Evolutionary conservation across 1,140 invertebrate species (phyloP).

Genomic region (Rhyacophila brunnea): DNA sequence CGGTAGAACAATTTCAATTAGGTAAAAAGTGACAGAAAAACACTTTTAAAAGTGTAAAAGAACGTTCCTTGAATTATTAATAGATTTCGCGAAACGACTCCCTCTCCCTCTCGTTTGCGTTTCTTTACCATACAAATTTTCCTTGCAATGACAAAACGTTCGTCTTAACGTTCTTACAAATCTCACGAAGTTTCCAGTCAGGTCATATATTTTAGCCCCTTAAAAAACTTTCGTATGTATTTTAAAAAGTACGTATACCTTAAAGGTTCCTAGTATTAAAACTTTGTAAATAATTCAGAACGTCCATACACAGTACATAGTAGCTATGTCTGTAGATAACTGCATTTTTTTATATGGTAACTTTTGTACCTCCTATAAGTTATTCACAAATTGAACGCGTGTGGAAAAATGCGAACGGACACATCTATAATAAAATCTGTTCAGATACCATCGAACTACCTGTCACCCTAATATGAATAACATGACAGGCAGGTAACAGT

Average conservation of each 20-base stretch:
- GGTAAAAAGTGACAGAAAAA: constrained; percentile 35
- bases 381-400: not conserved
- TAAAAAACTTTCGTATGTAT: too few species aligned
- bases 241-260: too few species aligned
- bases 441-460: constrained; percentile 25
- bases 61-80: constrained; percentile 35
- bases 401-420: constrained; percentile 24
- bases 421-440: constrained; percentile 36
- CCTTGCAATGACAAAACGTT: too few species aligned
- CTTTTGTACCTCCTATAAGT: not conserved
- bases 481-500: constrained; percentile 29
- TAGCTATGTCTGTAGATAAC: too few species aligned
- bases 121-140: too few species aligned
- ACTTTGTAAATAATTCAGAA: too few species aligned
- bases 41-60: constrained; percentile 36
- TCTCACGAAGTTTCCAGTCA: too few species aligned
- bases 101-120: not conserved
- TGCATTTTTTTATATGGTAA: too few species aligned
- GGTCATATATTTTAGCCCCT: too few species aligned
- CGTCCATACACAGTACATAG: too few species aligned
- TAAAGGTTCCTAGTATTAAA: too few species aligned
- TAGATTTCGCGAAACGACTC: constrained; percentile 26
- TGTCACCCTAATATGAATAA: constrained; percentile 37
- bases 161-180: too few species aligned
- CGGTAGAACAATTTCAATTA: constrained; percentile 33